Evolutionary conservation across 2,888 invertebrate species (phyloP), one percentile per base, ranked within the genome.

Genomic region (Calameuta idolon): DNA sequence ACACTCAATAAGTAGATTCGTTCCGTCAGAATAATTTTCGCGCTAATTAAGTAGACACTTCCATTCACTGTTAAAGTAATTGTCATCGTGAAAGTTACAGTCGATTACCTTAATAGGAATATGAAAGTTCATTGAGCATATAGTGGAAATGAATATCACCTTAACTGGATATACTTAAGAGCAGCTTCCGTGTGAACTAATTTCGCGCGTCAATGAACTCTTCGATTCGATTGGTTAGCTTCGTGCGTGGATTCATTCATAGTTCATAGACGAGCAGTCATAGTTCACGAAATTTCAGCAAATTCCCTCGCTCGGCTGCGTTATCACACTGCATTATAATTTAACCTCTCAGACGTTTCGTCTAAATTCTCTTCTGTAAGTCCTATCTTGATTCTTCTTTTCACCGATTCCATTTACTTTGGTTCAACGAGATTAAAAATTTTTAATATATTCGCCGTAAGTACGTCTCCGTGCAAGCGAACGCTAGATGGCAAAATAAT

Each of bases 221-320:
- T 78, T 81, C 77, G 82, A 85, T 86, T 83, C 81, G 83, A 83
- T 85, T 82, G 81, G 85, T 82, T 85, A 82, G 81, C 82, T 83
- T 81, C 81, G 74, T 78, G 83, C 82, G 81, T 81, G 86, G 85
- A 83, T 83, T 23, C 40, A 55, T 71, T 34, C 71, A 11, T 34
- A 34, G 71, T 34, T 71, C 34, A 33, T 71, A 33, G 71, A 31
- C 11, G 15, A 71, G 31, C 30, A 34, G 31, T 31, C 23, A 71
- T 23, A 55, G 40, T 55, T 55, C 23, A 55, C 4, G 23, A 23
- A 55, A 23, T 55, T 55, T 55, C 23, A 55, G 40, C 5, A 55
- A 40, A 40, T 5, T 9, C 40, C 4, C 40, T 55, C 23, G 40
- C 40, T 23, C 40, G 5, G 4, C 15, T 23, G 40, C 40, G 40